These are phyloP conservation scores for Nilaparvata lugens DNA, from an alignment of 1,140 invertebrate genomes.

Conservation along the genomic window DNA sequence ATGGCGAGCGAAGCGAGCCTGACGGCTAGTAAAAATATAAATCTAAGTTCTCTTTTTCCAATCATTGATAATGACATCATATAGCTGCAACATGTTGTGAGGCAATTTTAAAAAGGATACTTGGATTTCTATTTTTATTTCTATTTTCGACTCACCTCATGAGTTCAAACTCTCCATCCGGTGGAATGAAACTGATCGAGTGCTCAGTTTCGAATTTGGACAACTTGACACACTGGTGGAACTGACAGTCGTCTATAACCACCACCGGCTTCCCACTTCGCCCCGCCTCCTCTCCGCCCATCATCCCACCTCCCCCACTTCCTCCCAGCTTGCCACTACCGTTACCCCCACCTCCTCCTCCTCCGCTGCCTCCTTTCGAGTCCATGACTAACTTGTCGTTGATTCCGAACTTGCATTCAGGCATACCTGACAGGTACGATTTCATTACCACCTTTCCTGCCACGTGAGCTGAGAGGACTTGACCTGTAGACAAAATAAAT, in stretches of 20 bases:
- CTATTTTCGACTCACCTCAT: constrained; percentile 94
- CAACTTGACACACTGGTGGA: constrained; percentile 99
- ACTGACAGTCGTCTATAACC: constrained; percentile 99
- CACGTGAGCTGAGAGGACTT: constrained; percentile 97
- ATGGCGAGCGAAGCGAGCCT: no score
- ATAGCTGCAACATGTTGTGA: no score
- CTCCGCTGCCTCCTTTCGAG: constrained; percentile 64
- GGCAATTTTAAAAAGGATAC: neutral
- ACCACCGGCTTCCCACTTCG: constrained; percentile 90
- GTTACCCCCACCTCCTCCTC: constrained; percentile 14
- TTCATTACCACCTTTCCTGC: constrained; percentile 99
- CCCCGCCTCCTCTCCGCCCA: constrained; percentile 70
- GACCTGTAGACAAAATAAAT: constrained; percentile 50
- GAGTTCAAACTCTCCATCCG: constrained; percentile 98
- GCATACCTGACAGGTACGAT: constrained; percentile 98
- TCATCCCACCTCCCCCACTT: constrained; percentile 86
- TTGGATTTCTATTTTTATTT: no score
- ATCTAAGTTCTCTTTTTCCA: no score
- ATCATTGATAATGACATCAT: no score
- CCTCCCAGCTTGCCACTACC: constrained; percentile 30
- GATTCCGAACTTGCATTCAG: constrained; percentile 99
- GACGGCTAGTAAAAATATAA: no score
- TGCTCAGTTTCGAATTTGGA: constrained; percentile 99
- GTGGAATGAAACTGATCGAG: constrained; percentile 99
- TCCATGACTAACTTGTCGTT: constrained; percentile 99